Evolutionary conservation across 2,888 invertebrate genomes (phyloP).

Genomic region (Catocala sponsa): DNA sequence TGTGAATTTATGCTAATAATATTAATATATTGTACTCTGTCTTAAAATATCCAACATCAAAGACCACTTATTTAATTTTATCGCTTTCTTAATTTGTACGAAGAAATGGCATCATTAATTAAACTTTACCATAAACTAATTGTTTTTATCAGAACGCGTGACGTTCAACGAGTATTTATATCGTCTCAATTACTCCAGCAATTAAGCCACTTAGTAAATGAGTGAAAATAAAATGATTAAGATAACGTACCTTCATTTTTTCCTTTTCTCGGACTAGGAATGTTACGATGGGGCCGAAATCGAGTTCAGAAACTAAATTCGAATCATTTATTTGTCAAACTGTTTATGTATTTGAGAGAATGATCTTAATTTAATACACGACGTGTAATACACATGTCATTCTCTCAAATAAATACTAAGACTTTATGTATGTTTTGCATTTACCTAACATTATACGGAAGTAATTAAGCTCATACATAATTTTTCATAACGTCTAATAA

Average conservation of each 20-base stretch:
- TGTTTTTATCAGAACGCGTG: constrained; percentile 50
- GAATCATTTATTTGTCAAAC: no score
- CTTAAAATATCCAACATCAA: constrained; percentile 3
- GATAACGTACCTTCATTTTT: constrained; percentile 29
- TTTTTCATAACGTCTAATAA: no score
- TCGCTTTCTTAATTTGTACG: constrained; percentile 25
- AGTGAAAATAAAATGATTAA: constrained; percentile 45
- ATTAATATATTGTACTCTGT: background rate
- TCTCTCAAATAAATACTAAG: no score
- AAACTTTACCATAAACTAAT: constrained; percentile 48
- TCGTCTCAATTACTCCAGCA: constrained; percentile 54
- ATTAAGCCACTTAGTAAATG: constrained; percentile 48
- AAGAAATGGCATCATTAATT: constrained; percentile 41
- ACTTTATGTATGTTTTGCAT: no score
- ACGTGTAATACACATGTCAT: no score
- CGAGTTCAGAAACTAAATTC: no score
- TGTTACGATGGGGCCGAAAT: no score
- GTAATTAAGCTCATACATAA: no score
- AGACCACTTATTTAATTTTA: constrained; percentile 15
- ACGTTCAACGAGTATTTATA: constrained; percentile 50
- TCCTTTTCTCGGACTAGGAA: background rate
- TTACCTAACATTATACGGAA: no score
- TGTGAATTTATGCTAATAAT: no score
- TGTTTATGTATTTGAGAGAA: no score
- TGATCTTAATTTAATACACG: no score